Conservation (phyloP, 2,888 invertebrate genomes). For the Busseola fusca region DNA sequence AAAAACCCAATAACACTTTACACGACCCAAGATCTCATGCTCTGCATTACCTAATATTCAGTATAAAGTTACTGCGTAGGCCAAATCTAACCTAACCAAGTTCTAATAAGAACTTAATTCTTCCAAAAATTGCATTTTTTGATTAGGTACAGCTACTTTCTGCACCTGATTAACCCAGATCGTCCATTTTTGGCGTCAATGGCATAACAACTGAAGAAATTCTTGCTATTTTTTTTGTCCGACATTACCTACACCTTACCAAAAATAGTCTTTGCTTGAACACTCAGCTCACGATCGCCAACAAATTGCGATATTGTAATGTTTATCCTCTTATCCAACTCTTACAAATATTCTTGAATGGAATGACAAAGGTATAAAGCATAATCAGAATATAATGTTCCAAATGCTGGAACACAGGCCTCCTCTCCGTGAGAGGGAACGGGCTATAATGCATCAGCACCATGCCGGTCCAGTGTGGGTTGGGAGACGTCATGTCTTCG, state of each 20-base stretch:
- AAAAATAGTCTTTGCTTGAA: conserved; percentile 20
- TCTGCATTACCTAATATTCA: background rate
- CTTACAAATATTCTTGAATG: background rate
- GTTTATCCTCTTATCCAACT: conserved; percentile 5
- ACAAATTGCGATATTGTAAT: background rate
- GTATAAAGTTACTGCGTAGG: background rate
- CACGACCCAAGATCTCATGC: background rate
- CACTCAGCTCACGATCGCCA: conserved; percentile 17
- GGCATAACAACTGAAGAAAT: conserved; percentile 7
- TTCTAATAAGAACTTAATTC: background rate
- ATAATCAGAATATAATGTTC: background rate
- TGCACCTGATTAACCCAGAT: conserved; percentile 18
- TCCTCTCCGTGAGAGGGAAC: background rate
- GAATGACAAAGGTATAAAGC: background rate
- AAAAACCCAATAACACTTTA: background rate
- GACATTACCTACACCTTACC: conserved; percentile 3
- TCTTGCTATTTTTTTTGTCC: conserved; percentile 15
- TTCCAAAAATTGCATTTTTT: background rate
- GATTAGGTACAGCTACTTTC: background rate
- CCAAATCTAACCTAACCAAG: background rate
- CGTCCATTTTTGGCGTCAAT: conserved; percentile 8
- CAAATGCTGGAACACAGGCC: background rate
- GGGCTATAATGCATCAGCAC: background rate
- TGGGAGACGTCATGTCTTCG: background rate
- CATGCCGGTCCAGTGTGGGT: background rate